Conservation (phyloP, 2,113 vertebrate genomes). For the Dasyurus viverrinus region DNA sequence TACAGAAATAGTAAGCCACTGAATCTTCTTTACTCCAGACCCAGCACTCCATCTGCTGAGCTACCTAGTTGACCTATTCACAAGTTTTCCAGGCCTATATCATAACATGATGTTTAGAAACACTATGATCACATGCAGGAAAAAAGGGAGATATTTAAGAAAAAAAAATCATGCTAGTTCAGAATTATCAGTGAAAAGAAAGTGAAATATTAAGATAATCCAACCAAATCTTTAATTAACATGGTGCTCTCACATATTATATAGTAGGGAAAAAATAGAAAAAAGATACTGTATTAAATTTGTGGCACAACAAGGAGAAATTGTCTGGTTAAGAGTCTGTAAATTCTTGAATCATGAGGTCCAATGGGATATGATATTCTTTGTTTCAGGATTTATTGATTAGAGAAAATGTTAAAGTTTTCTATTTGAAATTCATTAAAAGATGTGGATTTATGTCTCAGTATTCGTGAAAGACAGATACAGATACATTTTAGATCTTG, state of each 20-base stretch:
- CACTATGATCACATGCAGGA: too few species aligned
- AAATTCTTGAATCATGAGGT: slow-evolving; percentile 3
- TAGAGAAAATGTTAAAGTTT: slow-evolving; percentile 36
- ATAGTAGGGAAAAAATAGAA: not conserved
- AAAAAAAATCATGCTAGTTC: too few species aligned
- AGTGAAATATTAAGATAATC: not conserved
- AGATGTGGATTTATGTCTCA: slow-evolving; percentile 18
- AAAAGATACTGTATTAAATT: not conserved
- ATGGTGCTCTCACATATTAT: not conserved
- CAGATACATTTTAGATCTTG: not conserved
- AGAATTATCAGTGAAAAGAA: too few species aligned
- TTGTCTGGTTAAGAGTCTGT: slow-evolving; percentile 14
- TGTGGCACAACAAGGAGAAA: slow-evolving; percentile 6
- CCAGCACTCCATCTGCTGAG: too few species aligned
- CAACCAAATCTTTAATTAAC: slow-evolving; percentile 3
- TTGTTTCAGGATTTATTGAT: slow-evolving; percentile 26
- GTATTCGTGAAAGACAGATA: not conserved
- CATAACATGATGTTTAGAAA: too few species aligned
- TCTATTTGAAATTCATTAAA: slow-evolving; percentile 43
- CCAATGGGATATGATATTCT: not conserved
- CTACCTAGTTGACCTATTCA: too few species aligned
- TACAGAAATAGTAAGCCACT: not conserved
- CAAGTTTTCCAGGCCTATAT: too few species aligned
- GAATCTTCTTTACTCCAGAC: too few species aligned
- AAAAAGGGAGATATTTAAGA: too few species aligned